These are phyloP conservation scores for Ondatra zibethicus DNA, from an alignment of 2,113 vertebrate species.

Conservation along the genomic window DNA sequence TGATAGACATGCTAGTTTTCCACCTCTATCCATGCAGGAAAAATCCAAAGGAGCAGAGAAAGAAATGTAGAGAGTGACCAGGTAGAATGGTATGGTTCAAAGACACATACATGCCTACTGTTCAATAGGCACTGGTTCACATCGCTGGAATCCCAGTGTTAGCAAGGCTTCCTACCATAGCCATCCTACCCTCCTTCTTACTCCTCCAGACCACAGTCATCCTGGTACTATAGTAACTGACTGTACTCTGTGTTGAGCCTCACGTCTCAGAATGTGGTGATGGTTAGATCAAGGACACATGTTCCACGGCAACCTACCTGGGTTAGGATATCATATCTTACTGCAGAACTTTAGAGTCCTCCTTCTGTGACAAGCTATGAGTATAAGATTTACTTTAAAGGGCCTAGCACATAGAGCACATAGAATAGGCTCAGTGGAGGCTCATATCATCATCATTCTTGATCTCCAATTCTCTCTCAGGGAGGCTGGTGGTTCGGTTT, in stretches of 20 bases:
- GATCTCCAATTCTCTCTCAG: background rate
- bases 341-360: background rate
- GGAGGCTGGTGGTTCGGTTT: background rate
- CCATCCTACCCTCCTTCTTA: too few relatives aligned
- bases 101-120: fast-evolving
- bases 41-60: background rate
- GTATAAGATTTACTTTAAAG: background rate
- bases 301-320: background rate
- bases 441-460: background rate
- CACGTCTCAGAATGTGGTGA: background rate
- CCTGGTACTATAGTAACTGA: fast-evolving
- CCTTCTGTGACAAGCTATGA: background rate
- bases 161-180: background rate
- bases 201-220: background rate
- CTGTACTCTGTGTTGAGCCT: background rate
- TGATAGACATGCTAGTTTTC: fast-evolving
- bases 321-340: background rate
- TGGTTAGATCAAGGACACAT: background rate
- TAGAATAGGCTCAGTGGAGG: background rate
- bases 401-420: background rate
- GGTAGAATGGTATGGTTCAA: background rate
- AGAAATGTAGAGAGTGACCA: background rate
- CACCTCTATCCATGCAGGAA: background rate
- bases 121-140: background rate
- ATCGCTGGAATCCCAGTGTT: background rate